These are phyloP conservation scores for Amia ocellicauda DNA, from an alignment of 2,113 vertebrate genomes.

Conservation along the genomic window DNA sequence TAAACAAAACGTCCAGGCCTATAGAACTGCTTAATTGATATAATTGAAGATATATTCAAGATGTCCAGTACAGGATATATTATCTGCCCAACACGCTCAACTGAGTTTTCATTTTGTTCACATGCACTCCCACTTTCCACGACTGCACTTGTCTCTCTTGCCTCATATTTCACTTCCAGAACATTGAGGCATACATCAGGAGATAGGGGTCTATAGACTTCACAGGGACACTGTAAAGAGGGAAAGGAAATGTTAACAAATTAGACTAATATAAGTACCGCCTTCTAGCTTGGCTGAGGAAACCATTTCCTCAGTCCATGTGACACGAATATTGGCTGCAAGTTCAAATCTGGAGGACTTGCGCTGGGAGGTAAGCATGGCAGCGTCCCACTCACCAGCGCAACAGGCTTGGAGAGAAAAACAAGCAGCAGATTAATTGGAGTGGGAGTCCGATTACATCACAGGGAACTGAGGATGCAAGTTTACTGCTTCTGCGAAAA, in stretches of 20 bases:
- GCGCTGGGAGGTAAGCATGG: conserved; percentile 2
- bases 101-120: too few species aligned
- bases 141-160: conserved; percentile 37
- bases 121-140: conserved; percentile 15
- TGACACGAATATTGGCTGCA: conserved; percentile 10
- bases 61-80: too few species aligned
- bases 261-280: conserved; percentile 36
- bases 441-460: conserved; percentile 59
- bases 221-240: conserved; percentile 38
- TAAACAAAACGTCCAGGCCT: too few species aligned
- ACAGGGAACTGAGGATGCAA: conserved; percentile 56
- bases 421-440: conserved; percentile 64
- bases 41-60: too few species aligned
- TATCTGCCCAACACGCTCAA: too few species aligned
- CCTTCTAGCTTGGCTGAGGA: conserved; percentile 30
- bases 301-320: conserved; percentile 15
- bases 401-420: conserved; percentile 43
- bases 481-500: conserved; percentile 17
- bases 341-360: background rate
- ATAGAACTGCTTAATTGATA: too few species aligned
- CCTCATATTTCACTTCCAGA: conserved; percentile 56
- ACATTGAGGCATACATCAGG: conserved; percentile 49
- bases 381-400: conserved; percentile 27
- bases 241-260: conserved; percentile 26
- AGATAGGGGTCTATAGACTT: conserved; percentile 48